Evolutionary conservation across 2,797 vertebrate species (phyloP), one percentile per base, ranked within the genome.

Genomic region (Muraenolepis orangiensis): DNA sequence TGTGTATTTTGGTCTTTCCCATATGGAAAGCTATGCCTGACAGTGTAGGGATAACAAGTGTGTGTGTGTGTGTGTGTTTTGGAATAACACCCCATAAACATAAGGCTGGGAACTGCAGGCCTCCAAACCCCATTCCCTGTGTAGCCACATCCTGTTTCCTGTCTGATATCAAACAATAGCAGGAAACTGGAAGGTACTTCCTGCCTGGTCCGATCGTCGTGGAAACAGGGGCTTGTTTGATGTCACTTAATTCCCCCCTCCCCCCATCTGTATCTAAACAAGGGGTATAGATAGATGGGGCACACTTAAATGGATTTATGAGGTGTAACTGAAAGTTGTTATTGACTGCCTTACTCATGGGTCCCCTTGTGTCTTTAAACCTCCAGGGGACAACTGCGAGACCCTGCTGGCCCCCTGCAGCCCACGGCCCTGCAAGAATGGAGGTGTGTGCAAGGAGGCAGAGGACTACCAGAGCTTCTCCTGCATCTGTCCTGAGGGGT

Each of bases 381-480:
- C 40, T 28, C 3, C 83, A 99, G 98, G 97, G 76, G 94, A 95
- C 71, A 95, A 94, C 7, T 99, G 98, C 42, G 95, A 98, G 87
- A 94, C 90, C 0, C 91, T 98, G 69, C 87, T 99, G 89, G 97
- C 96, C 3, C 98, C 98, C 0, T 99, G 98, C 0, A 93, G 93
- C 34, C 86, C 93, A 0, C 81, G 93, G 66, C 97, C 97, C 32
- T 99, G 98, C 85, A 98, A 96, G 88, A 98, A 99, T 0, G 91
- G 94, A 0, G 98, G 97, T 0, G 90, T 94, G 4, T 99, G 98
- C 82, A 93, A 81, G 74, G 97, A 97, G 76, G 93, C 96, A 0
- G 96, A 98, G 74, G 96, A 98, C 90, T 98, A 95, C 4, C 94
- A 98, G 90, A 98, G 96, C 84, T 99, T 99, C 90, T 97, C 96